Evolutionary conservation across 2,888 invertebrate genomes (phyloP).

Genomic region (Pandemis corylana): DNA sequence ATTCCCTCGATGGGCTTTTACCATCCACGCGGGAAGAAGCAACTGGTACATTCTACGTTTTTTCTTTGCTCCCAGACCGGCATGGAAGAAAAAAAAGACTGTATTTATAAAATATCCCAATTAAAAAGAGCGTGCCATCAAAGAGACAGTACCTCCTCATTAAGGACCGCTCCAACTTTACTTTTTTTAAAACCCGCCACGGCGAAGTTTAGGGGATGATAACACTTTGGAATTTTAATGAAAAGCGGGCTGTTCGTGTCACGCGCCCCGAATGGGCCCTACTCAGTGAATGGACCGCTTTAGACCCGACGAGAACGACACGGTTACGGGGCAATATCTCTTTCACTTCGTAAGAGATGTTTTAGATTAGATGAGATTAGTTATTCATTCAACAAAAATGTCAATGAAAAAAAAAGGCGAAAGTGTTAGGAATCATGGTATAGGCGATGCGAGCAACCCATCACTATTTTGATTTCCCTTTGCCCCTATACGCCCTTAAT

Average conservation of each 20-base stretch:
- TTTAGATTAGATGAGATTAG: too few relatives aligned
- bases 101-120: neutral
- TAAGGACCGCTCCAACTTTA: conserved; percentile 12
- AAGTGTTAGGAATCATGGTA: too few relatives aligned
- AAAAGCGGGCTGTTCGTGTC: conserved; percentile 36
- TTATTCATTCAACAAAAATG: too few relatives aligned
- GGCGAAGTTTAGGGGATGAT: conserved; percentile 14
- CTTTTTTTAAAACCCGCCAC: conserved; percentile 7
- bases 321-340: neutral
- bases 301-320: conserved; percentile 4
- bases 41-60: too few relatives aligned
- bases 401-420: too few relatives aligned
- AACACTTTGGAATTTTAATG: conserved; percentile 31
- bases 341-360: too few relatives aligned
- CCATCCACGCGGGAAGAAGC: too few relatives aligned
- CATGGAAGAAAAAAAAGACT: neutral
- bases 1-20: too few relatives aligned
- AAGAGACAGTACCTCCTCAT: conserved; percentile 1
- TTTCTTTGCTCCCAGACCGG: too few relatives aligned
- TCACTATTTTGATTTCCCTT: too few relatives aligned
- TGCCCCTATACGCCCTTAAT: too few relatives aligned
- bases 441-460: too few relatives aligned
- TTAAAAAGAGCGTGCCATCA: neutral
- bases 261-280: conserved; percentile 27
- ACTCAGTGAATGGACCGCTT: conserved; percentile 20